Percentiles rank a stretch among this genome's conserved stretches.
phyloP scores from a whole-genome alignment of 2,797 vertebrate genomes.

The Phoxinus dragarum region DNA sequence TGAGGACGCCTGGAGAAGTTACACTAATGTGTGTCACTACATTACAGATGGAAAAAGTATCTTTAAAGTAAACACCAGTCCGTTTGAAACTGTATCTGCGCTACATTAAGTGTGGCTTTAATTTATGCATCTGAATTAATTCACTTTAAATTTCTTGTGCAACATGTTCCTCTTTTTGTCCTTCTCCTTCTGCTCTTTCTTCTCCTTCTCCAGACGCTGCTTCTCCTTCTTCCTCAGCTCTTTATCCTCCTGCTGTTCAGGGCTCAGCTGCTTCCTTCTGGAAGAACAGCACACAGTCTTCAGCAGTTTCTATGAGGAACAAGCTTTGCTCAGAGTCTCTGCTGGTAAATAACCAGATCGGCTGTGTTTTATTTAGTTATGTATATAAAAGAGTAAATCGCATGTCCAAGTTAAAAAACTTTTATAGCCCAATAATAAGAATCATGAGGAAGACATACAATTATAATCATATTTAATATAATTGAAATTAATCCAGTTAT shows the following conservation, averaged over 20 bases:
- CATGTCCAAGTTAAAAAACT: background rate
- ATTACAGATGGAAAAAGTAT: background rate
- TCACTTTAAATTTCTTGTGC: conserved; percentile 81
- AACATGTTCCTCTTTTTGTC: conserved; percentile 80
- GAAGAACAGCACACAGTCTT: background rate
- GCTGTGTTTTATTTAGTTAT: background rate
- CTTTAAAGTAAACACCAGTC: too few species aligned
- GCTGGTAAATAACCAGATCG: background rate
- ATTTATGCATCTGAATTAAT: background rate
- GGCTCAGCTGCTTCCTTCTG: conserved; percentile 72
- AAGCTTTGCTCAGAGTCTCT: background rate
- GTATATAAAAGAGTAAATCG: background rate
- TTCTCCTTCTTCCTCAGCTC: conserved; percentile 79
- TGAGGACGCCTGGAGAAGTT: background rate
- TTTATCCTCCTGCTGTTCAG: conserved; percentile 70
- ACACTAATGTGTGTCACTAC: background rate
- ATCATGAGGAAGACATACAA: background rate
- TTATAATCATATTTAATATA: background rate
- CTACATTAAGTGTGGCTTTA: background rate
- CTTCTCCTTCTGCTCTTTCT: conserved; percentile 77
- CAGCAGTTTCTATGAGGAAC: background rate
- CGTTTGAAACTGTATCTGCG: too few species aligned
- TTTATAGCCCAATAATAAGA: background rate
- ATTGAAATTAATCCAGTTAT: background rate
- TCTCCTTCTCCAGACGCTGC: conserved; percentile 79